Conservation (phyloP, 2,797 vertebrate species). For the Chelidonichthys spinosus region DNA sequence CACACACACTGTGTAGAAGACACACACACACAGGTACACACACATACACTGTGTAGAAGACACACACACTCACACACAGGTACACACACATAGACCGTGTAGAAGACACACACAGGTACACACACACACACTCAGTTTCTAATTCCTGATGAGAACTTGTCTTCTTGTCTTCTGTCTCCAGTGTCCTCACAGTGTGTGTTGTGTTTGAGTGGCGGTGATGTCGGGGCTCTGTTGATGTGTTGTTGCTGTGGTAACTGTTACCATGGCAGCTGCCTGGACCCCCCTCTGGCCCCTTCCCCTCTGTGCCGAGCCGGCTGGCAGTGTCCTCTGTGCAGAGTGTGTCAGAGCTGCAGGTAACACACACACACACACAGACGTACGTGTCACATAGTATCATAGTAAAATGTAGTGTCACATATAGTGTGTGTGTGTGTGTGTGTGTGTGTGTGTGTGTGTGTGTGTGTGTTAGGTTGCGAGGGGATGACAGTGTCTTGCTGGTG, state of each 20-base stretch:
- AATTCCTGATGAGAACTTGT: no score
- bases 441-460: conserved; percentile 13
- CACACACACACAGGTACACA: no score
- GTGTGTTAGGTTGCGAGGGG: conserved; percentile 87
- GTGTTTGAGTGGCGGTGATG: conserved; percentile 88
- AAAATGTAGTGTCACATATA: no score
- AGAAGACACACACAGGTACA: no score
- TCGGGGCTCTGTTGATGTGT: conserved; percentile 92
- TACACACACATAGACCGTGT: no score
- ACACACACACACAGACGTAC: background rate
- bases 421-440: background rate
- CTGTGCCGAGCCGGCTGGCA: conserved; percentile 95
- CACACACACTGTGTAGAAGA: no score
- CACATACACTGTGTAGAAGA: no score
- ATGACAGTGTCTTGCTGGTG: conserved; percentile 91
- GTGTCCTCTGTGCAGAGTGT: conserved; percentile 94
- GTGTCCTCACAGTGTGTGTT: conserved; percentile 80
- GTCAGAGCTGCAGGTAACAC: conserved; percentile 94
- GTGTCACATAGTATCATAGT: no score
- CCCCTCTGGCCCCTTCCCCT: conserved; percentile 82
- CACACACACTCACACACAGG: no score
- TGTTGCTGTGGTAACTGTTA: conserved; percentile 95
- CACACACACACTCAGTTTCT: no score
- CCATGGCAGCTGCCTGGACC: conserved; percentile 93
- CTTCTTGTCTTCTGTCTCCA: conserved; percentile 22